Percentiles rank a stretch among this genome's conserved stretches.
These are phyloP conservation scores for Asarcornis scutulata DNA, from an alignment of 2,113 vertebrate genomes.

Conservation along the genomic window DNA sequence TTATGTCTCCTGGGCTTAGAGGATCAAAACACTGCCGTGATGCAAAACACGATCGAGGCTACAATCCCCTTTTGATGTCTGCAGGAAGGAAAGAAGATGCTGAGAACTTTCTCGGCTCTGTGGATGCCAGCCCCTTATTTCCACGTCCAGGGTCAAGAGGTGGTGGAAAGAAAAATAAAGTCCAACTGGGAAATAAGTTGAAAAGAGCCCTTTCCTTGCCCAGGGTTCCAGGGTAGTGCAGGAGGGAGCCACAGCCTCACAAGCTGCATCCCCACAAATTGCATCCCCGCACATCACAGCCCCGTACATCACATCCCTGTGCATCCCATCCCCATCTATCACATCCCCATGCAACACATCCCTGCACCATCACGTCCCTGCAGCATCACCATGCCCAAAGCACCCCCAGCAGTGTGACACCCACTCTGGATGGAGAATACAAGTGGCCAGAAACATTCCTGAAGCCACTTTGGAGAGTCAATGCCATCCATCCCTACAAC, in stretches of 20 bases:
- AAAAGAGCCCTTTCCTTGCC: constrained; percentile 59
- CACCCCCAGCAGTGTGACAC: not conserved
- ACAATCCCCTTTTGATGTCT: constrained; percentile 62
- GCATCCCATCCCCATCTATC: not conserved
- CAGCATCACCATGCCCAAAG: too few relatives aligned
- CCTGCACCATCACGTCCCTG: not conserved
- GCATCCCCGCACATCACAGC: not conserved
- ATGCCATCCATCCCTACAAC: not conserved
- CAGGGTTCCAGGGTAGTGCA: not conserved
- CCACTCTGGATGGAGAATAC: fast-evolving
- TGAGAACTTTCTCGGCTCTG: constrained; percentile 73
- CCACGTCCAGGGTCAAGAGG: constrained; percentile 69
- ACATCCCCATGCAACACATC: not conserved
- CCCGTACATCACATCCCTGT: too few relatives aligned
- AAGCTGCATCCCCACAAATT: not conserved
- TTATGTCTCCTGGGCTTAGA: constrained; percentile 23
- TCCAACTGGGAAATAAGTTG: constrained; percentile 46
- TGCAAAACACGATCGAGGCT: constrained; percentile 29
- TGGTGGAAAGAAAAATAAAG: constrained; percentile 67
- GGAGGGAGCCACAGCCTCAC: not conserved
- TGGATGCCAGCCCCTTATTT: constrained; percentile 49
- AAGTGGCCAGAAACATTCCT: not conserved
- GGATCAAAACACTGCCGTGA: constrained; percentile 62
- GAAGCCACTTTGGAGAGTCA: not conserved
- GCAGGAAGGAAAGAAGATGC: constrained; percentile 76